Base-by-base conservation (phyloP, 2,113 vertebrate genomes). In the Eudyptes chrysolophus region DNA sequence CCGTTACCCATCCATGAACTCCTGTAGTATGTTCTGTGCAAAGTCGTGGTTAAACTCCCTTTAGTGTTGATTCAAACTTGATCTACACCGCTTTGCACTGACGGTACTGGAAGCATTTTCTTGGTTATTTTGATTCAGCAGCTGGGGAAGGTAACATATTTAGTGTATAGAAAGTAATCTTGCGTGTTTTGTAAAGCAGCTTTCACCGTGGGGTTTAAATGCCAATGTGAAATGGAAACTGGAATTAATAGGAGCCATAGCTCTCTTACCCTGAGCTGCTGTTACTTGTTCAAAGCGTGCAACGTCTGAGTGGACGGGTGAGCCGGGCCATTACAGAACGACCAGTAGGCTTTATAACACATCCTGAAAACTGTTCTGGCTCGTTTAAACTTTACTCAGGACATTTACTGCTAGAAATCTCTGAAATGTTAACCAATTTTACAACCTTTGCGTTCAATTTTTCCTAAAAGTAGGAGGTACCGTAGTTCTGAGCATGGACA, bases 221-320 rank as follows among this genome's bases (percentile, higher is more conserved):
- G 48, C 48, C n/a, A 27, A 0, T 6, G 16, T 60, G 36, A 66
- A 49, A n/a, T 8, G 10, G 40, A 29, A 66, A 15, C 26, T 78
- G 42, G n/a, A 20, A 9, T 36, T 54, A 12, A 26, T 4, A 13
- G 52, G 61, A 69, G 32, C 42, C 0, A 0, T 17, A 20, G 49
- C 66, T 71, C 51, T 52, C 3, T 49, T 68, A n/a, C 3, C 19
- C 61, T 13, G 24, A 30, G 51, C 13, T 81, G 49, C 81, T 81
- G 20, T 42, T 57, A 2, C 55, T 57, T 54, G 34, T 51, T 90
- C 22, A 54, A 24, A 32, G 7, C 0, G 0, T 52, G 26, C 4
- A 13, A 1, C 0, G 2, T 18, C 36, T 54, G 60, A 82, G 55
- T 60, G 36, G 40, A 2, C 16, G 42, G 36, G 9, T 38, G 46